A percentile compares a stretch with the other conserved stretches of the same genome.
Conservation (phyloP, 2,888 invertebrate genomes). For the Pammene aurita region DNA sequence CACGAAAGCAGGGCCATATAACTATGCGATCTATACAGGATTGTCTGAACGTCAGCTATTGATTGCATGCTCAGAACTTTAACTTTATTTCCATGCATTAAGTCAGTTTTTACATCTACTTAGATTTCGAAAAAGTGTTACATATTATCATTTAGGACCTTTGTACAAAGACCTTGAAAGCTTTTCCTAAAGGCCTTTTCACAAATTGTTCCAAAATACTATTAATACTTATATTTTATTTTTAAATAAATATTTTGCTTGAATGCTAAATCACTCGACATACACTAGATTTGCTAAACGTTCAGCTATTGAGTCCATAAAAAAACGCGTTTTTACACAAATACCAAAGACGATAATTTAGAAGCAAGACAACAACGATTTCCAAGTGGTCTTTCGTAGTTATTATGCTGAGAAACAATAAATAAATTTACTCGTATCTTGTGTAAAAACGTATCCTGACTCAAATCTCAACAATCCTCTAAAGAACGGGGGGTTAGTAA, state of each 20-base stretch:
- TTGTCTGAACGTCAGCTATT: constrained; percentile 49
- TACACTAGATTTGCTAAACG: constrained; percentile 19
- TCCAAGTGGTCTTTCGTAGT: background rate
- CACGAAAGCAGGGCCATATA: constrained; percentile 68
- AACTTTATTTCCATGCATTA: constrained; percentile 5
- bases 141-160: background rate
- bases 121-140: background rate
- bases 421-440: background rate
- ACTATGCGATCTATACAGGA: constrained; percentile 57
- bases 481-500: constrained; percentile 59
- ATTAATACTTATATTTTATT: background rate
- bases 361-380: background rate
- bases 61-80: background rate
- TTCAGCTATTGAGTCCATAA: constrained; percentile 6
- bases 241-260: background rate
- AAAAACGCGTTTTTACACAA: constrained; percentile 6
- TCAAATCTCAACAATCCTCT: constrained; percentile 53
- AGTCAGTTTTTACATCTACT: background rate
- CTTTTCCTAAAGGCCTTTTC: background rate
- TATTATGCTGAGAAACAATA: background rate
- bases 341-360: background rate
- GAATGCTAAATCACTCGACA: background rate
- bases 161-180: background rate
- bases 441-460: background rate
- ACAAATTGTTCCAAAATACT: background rate